Conservation (phyloP, 92 coral and sea anemone species). For the Palythoa grandis region DNA sequence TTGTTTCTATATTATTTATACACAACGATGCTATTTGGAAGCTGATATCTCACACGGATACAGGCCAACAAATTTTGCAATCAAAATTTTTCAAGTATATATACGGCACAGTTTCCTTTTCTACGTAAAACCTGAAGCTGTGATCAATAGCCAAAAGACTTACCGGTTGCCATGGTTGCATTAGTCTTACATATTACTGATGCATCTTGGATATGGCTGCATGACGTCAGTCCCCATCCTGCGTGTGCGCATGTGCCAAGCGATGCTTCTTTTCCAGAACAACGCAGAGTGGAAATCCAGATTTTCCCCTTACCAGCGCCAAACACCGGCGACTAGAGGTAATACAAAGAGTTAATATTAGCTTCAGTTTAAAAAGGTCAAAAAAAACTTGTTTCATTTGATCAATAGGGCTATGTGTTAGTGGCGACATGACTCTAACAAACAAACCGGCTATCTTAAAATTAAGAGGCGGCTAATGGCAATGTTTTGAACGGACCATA, state of each 20-base stretch:
- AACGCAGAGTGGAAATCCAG: slow-evolving; percentile 16
- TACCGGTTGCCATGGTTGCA: not conserved
- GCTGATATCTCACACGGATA: too few species aligned
- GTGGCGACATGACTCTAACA: too few species aligned
- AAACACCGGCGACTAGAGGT: slow-evolving; percentile 4
- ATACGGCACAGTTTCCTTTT: too few species aligned
- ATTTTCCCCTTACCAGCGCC: slow-evolving; percentile 11
- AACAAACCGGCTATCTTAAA: too few species aligned
- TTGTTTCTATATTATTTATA: too few species aligned
- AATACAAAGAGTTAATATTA: not conserved
- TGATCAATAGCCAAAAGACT: not conserved
- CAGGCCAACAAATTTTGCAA: too few species aligned
- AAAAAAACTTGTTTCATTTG: not conserved
- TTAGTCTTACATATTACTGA: slow-evolving; percentile 23
- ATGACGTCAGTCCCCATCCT: slow-evolving; percentile 32
- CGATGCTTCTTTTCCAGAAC: slow-evolving; percentile 24
- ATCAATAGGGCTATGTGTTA: not conserved
- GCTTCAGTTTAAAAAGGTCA: too few species aligned
- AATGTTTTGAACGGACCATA: too few species aligned
- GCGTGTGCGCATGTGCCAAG: slow-evolving; percentile 17
- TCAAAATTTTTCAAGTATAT: too few species aligned
- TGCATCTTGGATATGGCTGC: slow-evolving; percentile 8
- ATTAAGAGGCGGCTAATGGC: too few species aligned
- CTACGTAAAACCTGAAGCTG: too few species aligned
- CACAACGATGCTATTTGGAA: too few species aligned